These are phyloP conservation scores for Euwallacea similis DNA, from an alignment of 1,140 invertebrate species.

Conservation along the genomic window DNA sequence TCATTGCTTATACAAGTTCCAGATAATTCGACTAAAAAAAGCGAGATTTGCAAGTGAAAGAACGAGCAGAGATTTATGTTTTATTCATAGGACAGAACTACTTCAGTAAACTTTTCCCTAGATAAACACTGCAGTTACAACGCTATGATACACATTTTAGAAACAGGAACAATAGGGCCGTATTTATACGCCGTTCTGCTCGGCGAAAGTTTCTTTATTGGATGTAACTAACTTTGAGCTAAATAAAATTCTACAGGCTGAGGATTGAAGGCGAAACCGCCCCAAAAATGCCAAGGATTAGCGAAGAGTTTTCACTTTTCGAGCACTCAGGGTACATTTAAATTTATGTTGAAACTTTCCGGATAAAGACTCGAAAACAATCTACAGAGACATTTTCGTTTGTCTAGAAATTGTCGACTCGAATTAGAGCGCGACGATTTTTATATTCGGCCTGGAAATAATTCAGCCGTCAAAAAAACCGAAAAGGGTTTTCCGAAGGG, in stretches of 20 bases:
- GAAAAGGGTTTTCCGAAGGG: constrained; percentile 12
- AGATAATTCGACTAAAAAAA: no score
- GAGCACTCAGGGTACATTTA: not conserved
- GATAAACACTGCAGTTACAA: constrained; percentile 9
- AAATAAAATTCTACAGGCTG: constrained; percentile 2
- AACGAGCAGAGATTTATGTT: constrained; percentile 10
- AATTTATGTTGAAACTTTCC: not conserved
- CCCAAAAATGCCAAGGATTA: no score
- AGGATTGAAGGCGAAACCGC: no score
- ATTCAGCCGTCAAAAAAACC: constrained; percentile 20
- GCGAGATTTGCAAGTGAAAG: constrained; percentile 9
- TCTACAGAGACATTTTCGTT: no score
- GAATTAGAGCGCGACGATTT: not conserved
- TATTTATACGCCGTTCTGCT: constrained; percentile 9
- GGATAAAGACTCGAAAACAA: no score
- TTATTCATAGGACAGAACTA: constrained; percentile 4
- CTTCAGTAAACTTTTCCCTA: constrained; percentile 8
- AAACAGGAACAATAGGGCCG: constrained; percentile 8
- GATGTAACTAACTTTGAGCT: constrained; percentile 4
- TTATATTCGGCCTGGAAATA: constrained; percentile 26
- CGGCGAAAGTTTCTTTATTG: constrained; percentile 6
- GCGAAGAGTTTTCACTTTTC: not conserved
- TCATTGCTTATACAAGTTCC: no score
- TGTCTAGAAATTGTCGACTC: no score
- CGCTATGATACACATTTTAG: constrained; percentile 8